A percentile compares a stretch with the other conserved stretches of the same genome.
phyloP scores from a whole-genome alignment of 2,888 invertebrate species.

The Hypolimnas misippus region DNA sequence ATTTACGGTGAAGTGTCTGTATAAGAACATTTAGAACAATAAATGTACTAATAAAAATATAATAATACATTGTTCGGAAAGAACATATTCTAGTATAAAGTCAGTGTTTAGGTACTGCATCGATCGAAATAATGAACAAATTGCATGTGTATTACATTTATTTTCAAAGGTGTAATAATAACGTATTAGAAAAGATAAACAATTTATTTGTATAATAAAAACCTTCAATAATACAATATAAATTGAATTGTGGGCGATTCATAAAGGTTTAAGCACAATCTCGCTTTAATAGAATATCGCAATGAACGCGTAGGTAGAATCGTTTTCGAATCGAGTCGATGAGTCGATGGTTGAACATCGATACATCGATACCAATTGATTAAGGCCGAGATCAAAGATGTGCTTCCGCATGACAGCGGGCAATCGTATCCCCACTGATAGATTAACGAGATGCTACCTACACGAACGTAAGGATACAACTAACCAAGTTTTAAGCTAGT shows the following conservation, averaged over 20 bases:
- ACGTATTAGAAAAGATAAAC: background rate
- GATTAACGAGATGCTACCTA: conserved; percentile 48
- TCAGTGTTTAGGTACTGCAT: too few species aligned
- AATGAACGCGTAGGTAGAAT: conserved; percentile 63
- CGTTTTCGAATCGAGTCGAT: conserved; percentile 63
- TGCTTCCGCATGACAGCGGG: conserved; percentile 69
- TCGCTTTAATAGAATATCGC: conserved; percentile 54
- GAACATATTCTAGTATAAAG: too few species aligned
- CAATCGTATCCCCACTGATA: conserved; percentile 48
- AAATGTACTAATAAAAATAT: too few species aligned
- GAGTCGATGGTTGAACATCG: conserved; percentile 61
- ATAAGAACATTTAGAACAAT: too few species aligned
- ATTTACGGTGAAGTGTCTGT: too few species aligned
- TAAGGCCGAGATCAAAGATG: conserved; percentile 72
- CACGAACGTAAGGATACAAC: conserved; percentile 39
- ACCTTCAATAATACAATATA: conserved; percentile 33
- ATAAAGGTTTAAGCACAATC: conserved; percentile 54
- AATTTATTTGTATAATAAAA: background rate
- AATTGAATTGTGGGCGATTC: conserved; percentile 50
- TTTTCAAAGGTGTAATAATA: too few species aligned
- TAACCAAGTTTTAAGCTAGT: conserved; percentile 23
- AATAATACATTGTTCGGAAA: too few species aligned
- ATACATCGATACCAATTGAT: conserved; percentile 72
- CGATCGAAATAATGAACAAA: too few species aligned
- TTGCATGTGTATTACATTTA: too few species aligned